Evolutionary conservation across 2,888 invertebrate genomes (phyloP), one percentile per base, ranked within the genome.

Genomic region (Willowsia nigromaculata): DNA sequence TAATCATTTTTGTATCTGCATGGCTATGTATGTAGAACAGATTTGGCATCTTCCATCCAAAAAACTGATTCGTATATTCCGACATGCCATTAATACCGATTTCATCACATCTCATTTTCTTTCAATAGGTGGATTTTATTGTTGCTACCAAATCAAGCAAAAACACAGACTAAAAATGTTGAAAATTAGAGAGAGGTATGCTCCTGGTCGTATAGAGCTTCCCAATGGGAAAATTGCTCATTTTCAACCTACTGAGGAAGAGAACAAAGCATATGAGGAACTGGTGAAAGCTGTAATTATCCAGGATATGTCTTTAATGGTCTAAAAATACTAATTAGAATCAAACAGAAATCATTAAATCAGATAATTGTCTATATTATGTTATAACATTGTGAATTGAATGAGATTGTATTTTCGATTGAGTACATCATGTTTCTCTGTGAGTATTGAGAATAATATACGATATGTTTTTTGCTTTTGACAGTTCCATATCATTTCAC

Each of bases 181-280:
- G 9, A n/a, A 53, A 11, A 59, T 85, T 25, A 71, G 80, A 5
- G 76, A 85, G 4, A 74, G 78, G 18, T 90, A 90, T 50, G 22
- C 78, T 43, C 91, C 90, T 11, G 91, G 91, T n/a, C 65, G 78
- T 5, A 88, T 91, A n/a, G 25, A 62, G 22, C 74, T 90, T 1
- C 78, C 81, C 5, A 83, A 83, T 81, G 91, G 91, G 11, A 86
- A 84, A 18, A 56, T 89, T 1, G 80, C 50, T 11, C 11, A 68
- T 13, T 91, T 85, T 59, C 9, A 59, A 11, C 90, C 91, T 0
- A 86, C 85, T 0, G 43, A 56, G 15, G 88, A 90, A 22, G 91
- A 91, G 56, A 59, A 74, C 13, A 83, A 90, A 65, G 91, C 91
- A 5, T 90, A 90, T 50, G 90, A 90, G 33, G 78, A 91, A 13